Base-by-base conservation (phyloP, 2,888 invertebrate genomes). In the Diarsia mendica region DNA sequence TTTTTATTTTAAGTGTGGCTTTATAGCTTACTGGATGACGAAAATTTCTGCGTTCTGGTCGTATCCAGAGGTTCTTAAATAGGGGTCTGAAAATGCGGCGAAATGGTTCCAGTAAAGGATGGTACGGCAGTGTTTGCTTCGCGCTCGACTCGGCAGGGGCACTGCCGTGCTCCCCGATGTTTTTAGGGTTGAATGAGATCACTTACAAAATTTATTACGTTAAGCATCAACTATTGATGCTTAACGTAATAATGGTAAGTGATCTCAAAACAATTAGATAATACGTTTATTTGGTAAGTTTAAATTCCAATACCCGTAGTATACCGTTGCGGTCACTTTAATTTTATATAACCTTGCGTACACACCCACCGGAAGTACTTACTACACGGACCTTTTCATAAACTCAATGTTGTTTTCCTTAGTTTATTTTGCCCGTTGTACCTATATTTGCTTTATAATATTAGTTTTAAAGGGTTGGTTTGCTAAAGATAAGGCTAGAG, bases 371-470 rank as follows among this genome's bases (percentile, higher is more conserved):
- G 28, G n/a, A 60, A 44, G 15, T 68, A 48, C 23, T 68, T 68
- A 48, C 23, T 68, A 51, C 18, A 66, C 33, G 23, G n/a, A 20
- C 66, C 49, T 84, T 84, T 75, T 82, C 49, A 20, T 15, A 61
- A 13, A n/a, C 46, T 67, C 55, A 68, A 75, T 77, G n/a, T 75
- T 75, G 33, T 80, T 60, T 67, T 67, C 18, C 5, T 61, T 75
- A 46, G 49, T 51, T 51, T 58, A 78, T 20, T 72, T 49, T 58
- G 28, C 15, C 53, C 28, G 49, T 71, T 77, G 48, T 51, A 39
- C 53, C 20, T 63, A 71, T 72, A 68, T 79, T 84, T 82, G 51
- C 3, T 67, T 84, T 67, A 60, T 77, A 39, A 68, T 84, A 75
- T 67, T 76, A 51, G 53, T 33, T 77, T 73, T 66, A 60, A 72